phyloP scores from a whole-genome alignment of 2,113 vertebrate genomes.

The Empidonax alnorum region DNA sequence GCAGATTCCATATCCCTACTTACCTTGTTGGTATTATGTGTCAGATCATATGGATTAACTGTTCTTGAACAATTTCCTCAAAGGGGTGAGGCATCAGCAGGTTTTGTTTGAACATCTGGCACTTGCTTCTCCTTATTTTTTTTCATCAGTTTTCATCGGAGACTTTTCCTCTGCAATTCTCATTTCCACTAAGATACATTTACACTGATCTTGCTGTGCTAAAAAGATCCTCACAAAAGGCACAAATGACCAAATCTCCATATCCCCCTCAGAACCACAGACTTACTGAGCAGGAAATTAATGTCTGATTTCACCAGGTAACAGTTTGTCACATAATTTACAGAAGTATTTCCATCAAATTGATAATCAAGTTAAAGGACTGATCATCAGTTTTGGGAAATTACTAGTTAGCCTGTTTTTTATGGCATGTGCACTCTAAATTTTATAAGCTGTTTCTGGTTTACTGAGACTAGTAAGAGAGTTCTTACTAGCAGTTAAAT shows the following conservation, averaged over 20 bases:
- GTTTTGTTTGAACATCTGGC: conserved; percentile 39
- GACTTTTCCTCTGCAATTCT: neutral
- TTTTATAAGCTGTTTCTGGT: neutral
- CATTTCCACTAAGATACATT: neutral
- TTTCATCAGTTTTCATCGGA: neutral
- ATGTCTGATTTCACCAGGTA: neutral
- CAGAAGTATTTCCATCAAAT: neutral
- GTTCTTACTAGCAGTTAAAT: neutral
- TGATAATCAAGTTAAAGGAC: neutral
- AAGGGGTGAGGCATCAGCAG: neutral
- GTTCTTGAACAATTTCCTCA: conserved; percentile 41
- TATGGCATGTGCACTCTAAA: neutral
- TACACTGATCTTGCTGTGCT: neutral
- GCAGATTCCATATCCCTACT: neutral
- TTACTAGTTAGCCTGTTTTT: neutral
- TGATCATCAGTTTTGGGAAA: neutral
- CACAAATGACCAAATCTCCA: neutral
- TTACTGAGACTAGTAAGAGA: neutral
- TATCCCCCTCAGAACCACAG: neutral
- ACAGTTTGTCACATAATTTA: neutral
- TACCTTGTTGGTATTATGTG: neutral
- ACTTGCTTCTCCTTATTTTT: neutral
- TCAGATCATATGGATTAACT: conserved; percentile 17
- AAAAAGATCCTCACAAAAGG: neutral
- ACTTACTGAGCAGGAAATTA: neutral